Percentiles rank a stretch among this genome's conserved stretches.
Conservation (phyloP, 2,888 invertebrate genomes). For the Craniophora ligustri region DNA sequence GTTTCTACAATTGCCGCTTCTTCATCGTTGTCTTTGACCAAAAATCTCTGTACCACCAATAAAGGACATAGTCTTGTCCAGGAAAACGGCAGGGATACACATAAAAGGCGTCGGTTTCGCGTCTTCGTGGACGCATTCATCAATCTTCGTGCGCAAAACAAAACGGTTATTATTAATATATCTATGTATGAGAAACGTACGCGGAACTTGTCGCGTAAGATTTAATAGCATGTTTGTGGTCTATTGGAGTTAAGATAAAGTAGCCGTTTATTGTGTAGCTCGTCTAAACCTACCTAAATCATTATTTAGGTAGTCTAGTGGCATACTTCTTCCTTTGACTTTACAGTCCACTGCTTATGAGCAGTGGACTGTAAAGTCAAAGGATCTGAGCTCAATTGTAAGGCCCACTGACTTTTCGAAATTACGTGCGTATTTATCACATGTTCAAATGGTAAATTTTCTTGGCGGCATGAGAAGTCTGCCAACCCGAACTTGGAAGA, state of each 20-base stretch:
- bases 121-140: constrained; percentile 45
- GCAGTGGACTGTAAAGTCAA: no score
- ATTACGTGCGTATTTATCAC: no score
- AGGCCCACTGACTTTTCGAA: no score
- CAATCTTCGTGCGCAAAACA: constrained; percentile 47
- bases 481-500: no score
- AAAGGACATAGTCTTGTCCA: constrained; percentile 26
- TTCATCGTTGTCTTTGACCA: constrained; percentile 13
- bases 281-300: no score
- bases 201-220: constrained; percentile 50
- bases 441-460: no score
- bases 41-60: constrained; percentile 9
- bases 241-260: constrained; percentile 16
- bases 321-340: no score
- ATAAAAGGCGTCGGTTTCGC: constrained; percentile 51
- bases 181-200: constrained; percentile 42
- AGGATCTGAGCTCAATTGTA: no score
- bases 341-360: no score
- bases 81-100: constrained; percentile 42
- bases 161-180: constrained; percentile 47
- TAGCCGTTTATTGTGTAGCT: constrained; percentile 5
- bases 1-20: no score
- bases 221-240: constrained; percentile 46
- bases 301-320: no score
- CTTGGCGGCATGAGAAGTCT: no score